Percentiles rank a stretch among this genome's conserved stretches.
Evolutionary conservation across 2,888 invertebrate genomes (phyloP).

Genomic region (Chaetoderma sp.): DNA sequence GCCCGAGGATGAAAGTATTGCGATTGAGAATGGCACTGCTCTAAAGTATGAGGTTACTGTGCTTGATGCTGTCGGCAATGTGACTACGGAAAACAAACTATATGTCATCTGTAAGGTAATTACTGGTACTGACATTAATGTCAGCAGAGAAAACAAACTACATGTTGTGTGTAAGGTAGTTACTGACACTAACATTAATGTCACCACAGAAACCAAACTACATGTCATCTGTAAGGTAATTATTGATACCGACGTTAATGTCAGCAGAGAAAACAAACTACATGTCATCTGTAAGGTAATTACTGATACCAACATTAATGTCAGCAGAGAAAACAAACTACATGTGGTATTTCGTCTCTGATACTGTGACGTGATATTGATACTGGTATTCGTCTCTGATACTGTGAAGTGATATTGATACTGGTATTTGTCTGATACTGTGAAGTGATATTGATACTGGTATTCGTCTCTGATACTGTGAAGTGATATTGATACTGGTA

Average conservation of each 20-base stretch:
- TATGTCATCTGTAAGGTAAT: constrained; percentile 56
- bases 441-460: too few species aligned
- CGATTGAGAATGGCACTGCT: constrained; percentile 57
- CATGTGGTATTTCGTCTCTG: constrained; percentile 37
- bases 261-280: background rate
- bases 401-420: too few species aligned
- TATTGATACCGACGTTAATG: background rate
- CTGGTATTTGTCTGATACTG: too few species aligned
- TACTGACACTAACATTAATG: constrained; percentile 60
- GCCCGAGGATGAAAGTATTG: constrained; percentile 46
- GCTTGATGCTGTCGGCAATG: constrained; percentile 58
- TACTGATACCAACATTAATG: constrained; percentile 60
- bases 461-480: too few species aligned
- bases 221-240: constrained; percentile 56
- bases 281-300: background rate
- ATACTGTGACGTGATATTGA: too few species aligned
- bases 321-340: constrained; percentile 57
- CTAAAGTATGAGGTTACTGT: constrained; percentile 53
- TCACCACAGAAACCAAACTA: constrained; percentile 58
- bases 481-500: too few species aligned
- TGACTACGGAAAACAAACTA: constrained; percentile 58
- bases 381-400: too few species aligned
- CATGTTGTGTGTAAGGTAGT: background rate
- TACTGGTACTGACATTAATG: background rate
- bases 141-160: background rate